Evolutionary conservation across 2,888 invertebrate genomes (phyloP), one percentile per base, ranked within the genome.

Genomic region (Rutpela maculata): DNA sequence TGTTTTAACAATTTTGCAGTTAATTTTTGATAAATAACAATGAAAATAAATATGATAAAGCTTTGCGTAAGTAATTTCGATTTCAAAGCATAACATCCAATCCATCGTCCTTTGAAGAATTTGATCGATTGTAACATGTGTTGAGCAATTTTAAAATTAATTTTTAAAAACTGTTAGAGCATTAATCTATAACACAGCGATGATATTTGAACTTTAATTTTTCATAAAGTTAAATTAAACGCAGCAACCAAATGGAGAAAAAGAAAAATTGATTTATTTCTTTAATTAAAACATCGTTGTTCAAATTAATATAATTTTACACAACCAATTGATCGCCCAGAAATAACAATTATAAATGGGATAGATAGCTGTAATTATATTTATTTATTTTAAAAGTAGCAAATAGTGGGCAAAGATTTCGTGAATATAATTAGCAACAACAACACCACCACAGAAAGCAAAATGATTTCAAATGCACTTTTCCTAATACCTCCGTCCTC

Each of bases 131-230:
- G 43, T 43, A 50, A n/a, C 50, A 50, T 50, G n/a, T 50, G 50
- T 50, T 50, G n/a, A n/a, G 6, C 50, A n/a, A 50, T 50, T 50
- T 50, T 50, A n/a, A 50, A 50, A 50, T 50, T 50, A 50, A 50
- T 50, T 50, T n/a, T 1, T n/a, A 50, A 50, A 50, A 50, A 50
- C n/a, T 50, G n/a, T 15, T 15, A n/a, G 50, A 17, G 50, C 43
- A 15, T 43, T 43, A 1, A 43, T 43, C 43, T 43, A 15, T 11
- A 43, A 43, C 1, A 9, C 4, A 15, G 4, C 12, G 43, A 1
- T 50, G n/a, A 50, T 15, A 50, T 50, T n/a, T 50, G 5, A 50
- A n/a, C 50, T 4, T 15, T 43, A 11, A 43, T 43, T 43, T 43
- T 43, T 15, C 43, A 43, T 15, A 43, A 43, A 43, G 7, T 50